Percentiles rank a stretch among this genome's conserved stretches.
phyloP scores from a whole-genome alignment of 2,113 vertebrate species.

The Eudyptes chrysolophus region DNA sequence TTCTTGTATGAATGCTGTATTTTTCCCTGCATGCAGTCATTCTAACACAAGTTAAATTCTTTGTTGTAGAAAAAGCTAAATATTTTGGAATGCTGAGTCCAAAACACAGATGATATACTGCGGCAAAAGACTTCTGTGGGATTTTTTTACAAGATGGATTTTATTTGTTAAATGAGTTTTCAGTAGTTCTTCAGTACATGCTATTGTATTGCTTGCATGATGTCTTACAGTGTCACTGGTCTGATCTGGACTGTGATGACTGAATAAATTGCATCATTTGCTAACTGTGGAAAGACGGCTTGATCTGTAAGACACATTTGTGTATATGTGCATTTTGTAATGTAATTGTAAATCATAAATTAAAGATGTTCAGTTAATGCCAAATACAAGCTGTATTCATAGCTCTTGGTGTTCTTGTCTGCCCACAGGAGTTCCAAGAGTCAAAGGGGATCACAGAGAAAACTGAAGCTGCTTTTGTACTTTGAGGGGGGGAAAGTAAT shows the following conservation, averaged over 20 bases:
- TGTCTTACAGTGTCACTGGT: constrained; percentile 36
- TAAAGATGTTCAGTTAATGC: not conserved
- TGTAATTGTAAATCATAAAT: not conserved
- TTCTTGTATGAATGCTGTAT: not conserved
- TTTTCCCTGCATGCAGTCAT: not conserved
- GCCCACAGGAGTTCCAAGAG: not conserved
- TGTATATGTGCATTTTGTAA: not conserved
- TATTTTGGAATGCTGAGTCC: not conserved
- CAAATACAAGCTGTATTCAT: not conserved
- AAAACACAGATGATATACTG: constrained; percentile 11
- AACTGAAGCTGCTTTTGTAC: constrained; percentile 4
- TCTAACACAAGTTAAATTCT: not conserved
- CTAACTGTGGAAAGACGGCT: constrained; percentile 32
- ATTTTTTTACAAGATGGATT: not conserved
- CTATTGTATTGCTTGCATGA: constrained; percentile 25
- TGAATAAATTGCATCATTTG: constrained; percentile 38
- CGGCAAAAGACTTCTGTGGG: not conserved
- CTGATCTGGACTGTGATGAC: constrained; percentile 37
- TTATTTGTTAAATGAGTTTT: constrained; percentile 51
- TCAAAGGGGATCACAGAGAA: not conserved
- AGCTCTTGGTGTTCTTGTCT: not conserved
- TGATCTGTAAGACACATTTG: not conserved
- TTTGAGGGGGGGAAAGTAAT: not conserved
- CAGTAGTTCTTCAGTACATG: constrained; percentile 31
- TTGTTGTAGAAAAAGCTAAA: constrained; percentile 14